Base-by-base conservation (phyloP, 2,113 vertebrate species). In the Leptobrachium leishanense region DNA sequence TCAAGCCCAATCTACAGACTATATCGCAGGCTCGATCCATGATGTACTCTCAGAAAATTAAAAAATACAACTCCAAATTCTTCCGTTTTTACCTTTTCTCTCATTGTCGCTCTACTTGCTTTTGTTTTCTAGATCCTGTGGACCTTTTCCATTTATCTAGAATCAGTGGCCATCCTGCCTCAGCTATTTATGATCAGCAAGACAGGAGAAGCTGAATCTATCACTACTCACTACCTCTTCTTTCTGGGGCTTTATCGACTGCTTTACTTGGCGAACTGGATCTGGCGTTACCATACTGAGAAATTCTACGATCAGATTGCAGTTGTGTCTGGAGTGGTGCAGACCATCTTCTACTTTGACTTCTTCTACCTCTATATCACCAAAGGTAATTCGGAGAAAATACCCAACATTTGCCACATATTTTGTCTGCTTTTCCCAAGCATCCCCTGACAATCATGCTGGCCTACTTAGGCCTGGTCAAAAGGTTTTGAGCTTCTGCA, bases 161-260 rank as follows among this genome's bases (percentile, higher is more conserved):
- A 99, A 81, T 92, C 97, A 0, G 96, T 99, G 84, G 95, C 98
- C 75, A 99, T 99, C 80, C 91, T 99, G 85, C 98, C 98, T 0
- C 98, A 99, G 85, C 95, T 99, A 57, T 99, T 99, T 87, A 97
- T 99, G 97, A 98, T 99, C 89, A 98, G 95, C 75, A 98, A 98
- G 90, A 98, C 96, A 0, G 97, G 98, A 0, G 96, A 98, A 88
- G 97, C 97, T 0, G 98, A 98, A 90, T 96, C 97, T 81, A 99
- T 99, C 87, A 99, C 98, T 0, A 97, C 95, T 0, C 98, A 99
- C 75, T 99, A 99, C 86, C 92, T 99, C 83, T 98, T 99, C 89
- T 98, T 97, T 83, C 91, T 99, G 59, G 98, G 98, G 50, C 91
- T 99, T 39, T 99, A 99, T 87, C 94, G 96, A 0, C 88, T 92